Evolutionary conservation across 2,888 invertebrate species (phyloP).

Genomic region (Chaetoderma sp.): DNA sequence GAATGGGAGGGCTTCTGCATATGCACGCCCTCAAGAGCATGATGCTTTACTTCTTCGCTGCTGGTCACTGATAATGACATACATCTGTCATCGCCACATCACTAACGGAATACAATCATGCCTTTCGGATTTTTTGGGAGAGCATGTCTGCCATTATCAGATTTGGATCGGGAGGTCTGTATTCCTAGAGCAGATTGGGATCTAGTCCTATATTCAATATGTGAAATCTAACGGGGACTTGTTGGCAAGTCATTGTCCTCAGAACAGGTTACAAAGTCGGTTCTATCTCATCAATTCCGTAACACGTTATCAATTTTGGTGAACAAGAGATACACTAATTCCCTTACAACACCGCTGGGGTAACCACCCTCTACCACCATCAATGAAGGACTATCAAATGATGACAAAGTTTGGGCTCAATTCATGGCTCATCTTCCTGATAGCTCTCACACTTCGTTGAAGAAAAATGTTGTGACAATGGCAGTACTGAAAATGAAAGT

Average conservation of each 20-base stretch:
- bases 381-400: too few species aligned
- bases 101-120: neutral
- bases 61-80: constrained; percentile 9
- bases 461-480: neutral
- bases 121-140: too few species aligned
- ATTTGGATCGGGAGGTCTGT: constrained; percentile 13
- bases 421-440: too few species aligned
- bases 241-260: constrained; percentile 7
- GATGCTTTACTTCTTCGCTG: too few species aligned
- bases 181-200: constrained; percentile 13
- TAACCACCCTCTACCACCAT: too few species aligned
- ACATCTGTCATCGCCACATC: neutral
- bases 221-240: constrained; percentile 11
- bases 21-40: too few species aligned
- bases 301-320: constrained; percentile 3
- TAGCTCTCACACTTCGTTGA: too few species aligned
- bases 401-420: too few species aligned
- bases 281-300: constrained; percentile 9
- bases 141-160: constrained; percentile 6
- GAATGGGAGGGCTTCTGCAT: constrained; percentile 22
- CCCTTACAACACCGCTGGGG: too few species aligned
- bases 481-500: neutral
- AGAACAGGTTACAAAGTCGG: constrained; percentile 10
- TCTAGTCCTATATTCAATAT: constrained; percentile 8
- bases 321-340: neutral